A percentile compares a stretch with the other conserved stretches of the same genome.
Conservation (phyloP, 2,113 vertebrate genomes). For the Catagonus wagneri region DNA sequence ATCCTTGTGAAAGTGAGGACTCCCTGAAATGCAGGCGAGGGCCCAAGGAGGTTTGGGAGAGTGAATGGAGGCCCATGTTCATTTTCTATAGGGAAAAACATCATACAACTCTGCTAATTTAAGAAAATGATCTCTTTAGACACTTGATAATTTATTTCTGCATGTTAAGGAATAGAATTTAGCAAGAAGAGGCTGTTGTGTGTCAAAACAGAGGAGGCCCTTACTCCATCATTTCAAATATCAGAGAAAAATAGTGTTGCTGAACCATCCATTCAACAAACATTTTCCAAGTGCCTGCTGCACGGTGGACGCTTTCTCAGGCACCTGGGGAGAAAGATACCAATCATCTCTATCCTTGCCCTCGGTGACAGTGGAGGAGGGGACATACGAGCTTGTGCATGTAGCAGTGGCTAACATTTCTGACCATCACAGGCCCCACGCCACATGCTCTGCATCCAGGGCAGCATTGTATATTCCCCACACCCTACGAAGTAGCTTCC, state of each 20-base stretch:
- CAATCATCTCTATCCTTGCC: not conserved
- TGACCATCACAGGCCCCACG: not conserved
- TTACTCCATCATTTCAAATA: slow-evolving; percentile 60
- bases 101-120: slow-evolving; percentile 10
- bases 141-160: slow-evolving; percentile 65
- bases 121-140: slow-evolving; percentile 65
- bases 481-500: not conserved
- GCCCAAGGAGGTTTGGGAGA: not conserved
- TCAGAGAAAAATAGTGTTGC: slow-evolving; percentile 34
- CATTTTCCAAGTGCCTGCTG: not conserved
- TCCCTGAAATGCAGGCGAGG: not conserved
- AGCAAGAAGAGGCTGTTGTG: slow-evolving; percentile 66
- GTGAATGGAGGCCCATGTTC: not conserved
- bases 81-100: slow-evolving; percentile 23
- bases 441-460: not conserved
- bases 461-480: not conserved
- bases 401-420: not conserved
- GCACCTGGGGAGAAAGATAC: slow-evolving; percentile 14
- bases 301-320: not conserved
- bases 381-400: not conserved
- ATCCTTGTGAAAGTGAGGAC: not conserved
- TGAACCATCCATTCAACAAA: slow-evolving; percentile 40
- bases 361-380: not conserved
- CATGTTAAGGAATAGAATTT: slow-evolving; percentile 63
- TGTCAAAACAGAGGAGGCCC: slow-evolving; percentile 64